Conservation (phyloP, 1,140 invertebrate species). For the Monomorium pharaonis region DNA sequence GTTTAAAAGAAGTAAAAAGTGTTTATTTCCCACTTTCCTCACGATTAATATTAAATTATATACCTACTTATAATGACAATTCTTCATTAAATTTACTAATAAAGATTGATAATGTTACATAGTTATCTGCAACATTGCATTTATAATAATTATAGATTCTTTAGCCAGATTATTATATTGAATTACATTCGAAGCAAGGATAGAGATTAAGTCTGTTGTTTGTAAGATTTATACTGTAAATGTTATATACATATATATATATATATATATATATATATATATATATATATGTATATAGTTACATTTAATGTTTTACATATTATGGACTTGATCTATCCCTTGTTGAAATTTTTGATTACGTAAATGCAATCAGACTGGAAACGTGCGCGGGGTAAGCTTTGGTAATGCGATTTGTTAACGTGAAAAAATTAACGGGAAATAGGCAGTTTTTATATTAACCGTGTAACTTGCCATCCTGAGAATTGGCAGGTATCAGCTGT, state of each 20-base stretch:
- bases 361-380: not conserved
- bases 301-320: not conserved
- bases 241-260: too few species aligned
- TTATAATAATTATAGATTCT: not conserved
- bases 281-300: too few species aligned
- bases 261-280: too few species aligned
- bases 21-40: not conserved
- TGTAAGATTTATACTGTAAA: not conserved
- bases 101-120: not conserved
- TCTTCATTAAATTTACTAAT: not conserved
- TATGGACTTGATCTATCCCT: not conserved
- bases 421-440: not conserved
- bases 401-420: not conserved
- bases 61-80: not conserved
- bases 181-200: not conserved
- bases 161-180: conserved; percentile 3
- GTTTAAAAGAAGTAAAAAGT: not conserved
- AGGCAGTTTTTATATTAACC: conserved; percentile 30
- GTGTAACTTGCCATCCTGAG: conserved; percentile 40
- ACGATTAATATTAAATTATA: not conserved
- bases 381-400: conserved; percentile 28
- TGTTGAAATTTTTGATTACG: conserved; percentile 1
- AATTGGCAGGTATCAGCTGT: conserved; percentile 22
- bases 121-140: not conserved
- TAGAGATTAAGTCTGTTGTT: not conserved